Evolutionary conservation across 2,113 vertebrate species (phyloP), one percentile per base, ranked within the genome.

Genomic region (Brachirus orientalis): DNA sequence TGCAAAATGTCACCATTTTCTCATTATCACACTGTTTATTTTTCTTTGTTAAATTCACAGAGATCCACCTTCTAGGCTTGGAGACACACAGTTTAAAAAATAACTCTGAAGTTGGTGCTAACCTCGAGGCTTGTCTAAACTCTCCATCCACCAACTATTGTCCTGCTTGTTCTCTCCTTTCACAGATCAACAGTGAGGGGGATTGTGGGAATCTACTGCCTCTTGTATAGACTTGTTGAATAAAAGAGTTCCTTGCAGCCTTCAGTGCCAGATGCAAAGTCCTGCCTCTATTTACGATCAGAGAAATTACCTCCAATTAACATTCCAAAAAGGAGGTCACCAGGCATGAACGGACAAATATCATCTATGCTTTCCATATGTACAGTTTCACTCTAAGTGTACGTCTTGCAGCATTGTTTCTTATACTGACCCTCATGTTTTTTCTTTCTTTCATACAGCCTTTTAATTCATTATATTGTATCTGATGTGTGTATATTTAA

Each of bases 61-160:
- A 28, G 13, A 17, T 16, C 43, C 43, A 13, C 48, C 46, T 3
- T 59, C 48, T 56, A 46, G 47, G 50, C 70, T 75, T 45, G 44
- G 60, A 80, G 48, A 77, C 73, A 79, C 36, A 14, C 77, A 75
- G 41, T 38, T 44, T 3, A 48, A 72, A 51, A 43, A 63, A 59
- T n/a, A 74, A 61, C 75, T 60, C 57, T 75, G 19, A 69, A 70
- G 72, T 87, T 86, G 88, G 86, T 88, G 89, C 89, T 91, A 88
- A 79, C 63, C 55, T n/a, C 11, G 53, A 77, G 57, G 74, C 72
- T 68, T 10, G 36, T 62, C 52, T 52, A 54, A 41, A 37, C 58
- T 50, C 46, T 61, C 54, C 72, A 66, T 72, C 67, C 67, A 60
- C 78, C 79, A 72, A 77, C 69, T 66, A 8, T 40, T 55, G 36